Evolutionary conservation across 2,797 vertebrate species (phyloP).

Genomic region (Pristis pectinata): DNA sequence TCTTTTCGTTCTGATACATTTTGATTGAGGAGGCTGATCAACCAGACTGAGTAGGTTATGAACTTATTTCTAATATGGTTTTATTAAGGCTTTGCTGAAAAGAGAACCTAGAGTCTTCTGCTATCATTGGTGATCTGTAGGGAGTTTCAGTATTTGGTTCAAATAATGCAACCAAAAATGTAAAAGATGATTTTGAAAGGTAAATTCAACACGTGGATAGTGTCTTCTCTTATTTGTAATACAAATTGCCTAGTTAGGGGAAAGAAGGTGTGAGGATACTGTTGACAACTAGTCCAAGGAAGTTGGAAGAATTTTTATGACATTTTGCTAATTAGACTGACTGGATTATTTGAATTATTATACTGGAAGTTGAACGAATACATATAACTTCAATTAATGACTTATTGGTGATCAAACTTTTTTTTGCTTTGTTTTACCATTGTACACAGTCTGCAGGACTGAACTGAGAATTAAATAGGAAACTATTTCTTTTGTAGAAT

Average conservation of each 20-base stretch:
- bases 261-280: not conserved
- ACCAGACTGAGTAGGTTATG: not conserved
- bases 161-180: not conserved
- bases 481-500: conserved; percentile 65
- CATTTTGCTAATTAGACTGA: not conserved
- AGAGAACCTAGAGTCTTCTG: too few relatives aligned
- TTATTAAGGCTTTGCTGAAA: not conserved
- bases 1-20: too few relatives aligned
- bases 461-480: not conserved
- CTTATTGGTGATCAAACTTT: not conserved
- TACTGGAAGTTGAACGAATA: not conserved
- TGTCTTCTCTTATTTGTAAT: too few relatives aligned
- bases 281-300: not conserved
- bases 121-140: too few relatives aligned
- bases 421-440: not conserved
- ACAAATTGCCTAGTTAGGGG: too few relatives aligned
- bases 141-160: not conserved
- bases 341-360: not conserved
- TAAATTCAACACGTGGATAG: too few relatives aligned
- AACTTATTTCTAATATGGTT: not conserved
- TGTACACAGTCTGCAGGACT: not conserved
- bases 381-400: not conserved
- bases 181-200: too few relatives aligned
- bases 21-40: too few relatives aligned
- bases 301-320: not conserved